These are phyloP conservation scores for Saguinus midas DNA, from an alignment of 2,113 vertebrate genomes.

Conservation along the genomic window DNA sequence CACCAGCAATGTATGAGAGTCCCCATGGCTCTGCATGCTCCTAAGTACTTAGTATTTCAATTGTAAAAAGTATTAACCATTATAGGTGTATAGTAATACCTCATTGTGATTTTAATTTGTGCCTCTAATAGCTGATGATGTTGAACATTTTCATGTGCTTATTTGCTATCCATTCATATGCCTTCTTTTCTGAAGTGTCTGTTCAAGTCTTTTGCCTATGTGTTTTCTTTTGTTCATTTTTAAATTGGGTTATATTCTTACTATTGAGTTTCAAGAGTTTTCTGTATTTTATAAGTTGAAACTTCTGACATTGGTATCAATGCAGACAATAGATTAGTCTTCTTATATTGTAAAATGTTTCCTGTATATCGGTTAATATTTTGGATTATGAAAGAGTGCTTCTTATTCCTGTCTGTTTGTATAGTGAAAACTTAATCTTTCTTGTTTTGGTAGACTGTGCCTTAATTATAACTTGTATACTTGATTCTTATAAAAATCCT, in stretches of 20 bases:
- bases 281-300: neutral
- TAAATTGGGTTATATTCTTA: neutral
- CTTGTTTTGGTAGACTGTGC: neutral
- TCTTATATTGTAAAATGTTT: neutral
- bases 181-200: neutral
- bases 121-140: neutral
- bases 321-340: neutral
- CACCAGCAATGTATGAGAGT: neutral
- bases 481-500: neutral
- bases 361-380: neutral
- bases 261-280: neutral
- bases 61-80: neutral
- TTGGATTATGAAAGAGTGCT: neutral
- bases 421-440: neutral
- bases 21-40: neutral
- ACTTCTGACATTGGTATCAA: neutral
- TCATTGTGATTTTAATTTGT: slow-evolving; percentile 29
- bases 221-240: neutral
- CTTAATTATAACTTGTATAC: neutral
- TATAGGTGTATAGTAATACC: neutral
- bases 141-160: neutral
- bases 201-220: neutral
- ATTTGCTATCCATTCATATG: neutral
- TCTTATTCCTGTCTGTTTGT: neutral
- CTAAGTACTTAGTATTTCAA: neutral